A percentile compares a stretch with the other conserved stretches of the same genome.
Evolutionary conservation across 2,888 invertebrate species (phyloP).

Genomic region (Yponomeuta plumbellus): DNA sequence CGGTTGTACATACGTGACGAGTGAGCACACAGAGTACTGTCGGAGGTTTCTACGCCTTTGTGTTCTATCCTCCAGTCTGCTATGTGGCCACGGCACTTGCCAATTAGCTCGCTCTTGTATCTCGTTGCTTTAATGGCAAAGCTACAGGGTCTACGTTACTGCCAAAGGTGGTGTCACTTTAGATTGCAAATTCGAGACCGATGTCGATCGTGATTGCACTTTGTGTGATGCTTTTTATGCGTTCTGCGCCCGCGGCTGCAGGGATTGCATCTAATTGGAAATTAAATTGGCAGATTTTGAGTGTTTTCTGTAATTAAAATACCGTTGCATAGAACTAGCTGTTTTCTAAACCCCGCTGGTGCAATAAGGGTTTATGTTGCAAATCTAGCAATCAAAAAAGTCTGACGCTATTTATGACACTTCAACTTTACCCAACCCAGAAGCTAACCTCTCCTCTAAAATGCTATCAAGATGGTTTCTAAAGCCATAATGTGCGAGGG

Average conservation of each 20-base stretch:
- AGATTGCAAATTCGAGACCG: background rate
- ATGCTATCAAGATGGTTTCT: too few relatives aligned
- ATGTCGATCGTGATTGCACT: background rate
- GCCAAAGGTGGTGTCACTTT: background rate
- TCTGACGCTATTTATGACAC: too few relatives aligned
- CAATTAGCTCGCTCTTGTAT: constrained; percentile 48
- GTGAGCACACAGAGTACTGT: too few relatives aligned
- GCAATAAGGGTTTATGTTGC: too few relatives aligned
- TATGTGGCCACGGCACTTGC: constrained; percentile 38
- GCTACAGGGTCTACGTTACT: constrained; percentile 17
- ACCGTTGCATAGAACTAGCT: too few relatives aligned
- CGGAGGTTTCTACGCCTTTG: background rate
- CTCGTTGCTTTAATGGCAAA: constrained; percentile 30
- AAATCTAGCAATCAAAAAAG: too few relatives aligned
- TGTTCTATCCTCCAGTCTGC: constrained; percentile 21
- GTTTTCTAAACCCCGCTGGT: too few relatives aligned
- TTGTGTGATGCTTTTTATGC: background rate
- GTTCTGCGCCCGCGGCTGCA: background rate
- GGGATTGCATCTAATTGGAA: background rate
- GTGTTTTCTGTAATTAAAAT: background rate
- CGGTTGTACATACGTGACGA: too few relatives aligned
- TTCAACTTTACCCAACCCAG: too few relatives aligned
- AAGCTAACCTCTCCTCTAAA: too few relatives aligned
- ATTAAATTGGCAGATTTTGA: background rate
- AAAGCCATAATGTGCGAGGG: too few relatives aligned